A percentile compares a stretch with the other conserved stretches of the same genome.
Evolutionary conservation across 2,888 invertebrate genomes (phyloP).

Genomic region (Limnephilus auricula): DNA sequence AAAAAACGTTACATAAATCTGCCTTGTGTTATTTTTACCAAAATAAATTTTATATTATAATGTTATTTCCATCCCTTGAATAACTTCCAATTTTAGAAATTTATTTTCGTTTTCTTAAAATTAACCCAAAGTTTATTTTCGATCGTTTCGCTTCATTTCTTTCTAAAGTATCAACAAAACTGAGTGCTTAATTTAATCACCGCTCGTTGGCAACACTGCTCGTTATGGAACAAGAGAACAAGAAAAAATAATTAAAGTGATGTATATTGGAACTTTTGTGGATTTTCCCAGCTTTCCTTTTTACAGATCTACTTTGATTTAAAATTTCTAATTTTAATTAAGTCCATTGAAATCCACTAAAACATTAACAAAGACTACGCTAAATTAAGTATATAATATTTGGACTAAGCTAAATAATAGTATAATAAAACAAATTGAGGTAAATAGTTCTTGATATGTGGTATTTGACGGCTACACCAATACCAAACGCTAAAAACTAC

Average conservation of each 20-base stretch:
- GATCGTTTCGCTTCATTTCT: background rate
- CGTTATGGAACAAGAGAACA: background rate
- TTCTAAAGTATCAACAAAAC: background rate
- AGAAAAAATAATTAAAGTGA: background rate
- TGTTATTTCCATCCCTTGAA: background rate
- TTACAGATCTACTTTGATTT: no score
- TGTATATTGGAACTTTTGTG: no score
- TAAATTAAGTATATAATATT: no score
- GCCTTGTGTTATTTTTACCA: background rate
- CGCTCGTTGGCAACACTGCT: background rate
- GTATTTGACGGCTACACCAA: no score
- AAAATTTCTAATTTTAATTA: no score
- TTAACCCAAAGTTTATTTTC: background rate
- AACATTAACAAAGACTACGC: no score
- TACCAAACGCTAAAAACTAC: no score
- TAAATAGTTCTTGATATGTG: no score
- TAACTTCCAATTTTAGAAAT: background rate
- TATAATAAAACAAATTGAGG: no score
- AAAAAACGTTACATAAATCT: background rate
- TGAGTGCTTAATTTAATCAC: background rate
- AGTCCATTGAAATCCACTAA: no score
- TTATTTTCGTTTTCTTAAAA: background rate
- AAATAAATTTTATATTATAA: background rate
- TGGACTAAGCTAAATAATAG: no score
- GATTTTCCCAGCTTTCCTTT: no score